Conservation (phyloP, 1,140 invertebrate species). For the Caerostris extrusa region DNA sequence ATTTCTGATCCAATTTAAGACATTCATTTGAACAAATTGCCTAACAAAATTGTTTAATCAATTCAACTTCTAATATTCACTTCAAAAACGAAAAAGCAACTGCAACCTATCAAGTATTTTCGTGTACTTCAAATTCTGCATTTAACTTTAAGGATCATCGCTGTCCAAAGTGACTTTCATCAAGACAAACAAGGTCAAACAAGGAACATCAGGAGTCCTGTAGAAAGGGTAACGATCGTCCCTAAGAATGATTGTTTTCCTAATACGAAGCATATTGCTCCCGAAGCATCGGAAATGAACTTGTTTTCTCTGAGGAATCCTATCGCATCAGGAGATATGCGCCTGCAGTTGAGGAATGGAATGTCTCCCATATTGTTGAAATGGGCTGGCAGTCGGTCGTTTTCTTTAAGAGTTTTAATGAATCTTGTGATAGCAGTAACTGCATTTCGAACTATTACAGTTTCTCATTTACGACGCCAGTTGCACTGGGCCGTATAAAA, state of each 20-base stretch:
- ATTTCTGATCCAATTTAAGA: no score
- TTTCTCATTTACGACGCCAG: background rate
- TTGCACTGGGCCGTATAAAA: background rate
- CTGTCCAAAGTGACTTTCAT: background rate
- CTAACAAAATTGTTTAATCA: no score
- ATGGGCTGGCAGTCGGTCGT: background rate
- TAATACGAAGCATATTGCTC: slow-evolving; percentile 36
- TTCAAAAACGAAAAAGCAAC: no score
- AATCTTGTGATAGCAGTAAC: slow-evolving; percentile 14
- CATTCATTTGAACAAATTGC: no score
- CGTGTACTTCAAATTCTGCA: background rate
- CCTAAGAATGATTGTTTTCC: slow-evolving; percentile 52
- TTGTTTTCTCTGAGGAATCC: background rate
- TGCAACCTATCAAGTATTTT: background rate
- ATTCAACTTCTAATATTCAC: no score
- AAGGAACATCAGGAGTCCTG: slow-evolving; percentile 7
- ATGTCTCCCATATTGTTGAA: background rate
- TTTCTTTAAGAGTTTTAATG: slow-evolving; percentile 12
- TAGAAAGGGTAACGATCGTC: background rate
- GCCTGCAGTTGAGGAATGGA: background rate
- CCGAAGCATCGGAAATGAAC: slow-evolving; percentile 30
- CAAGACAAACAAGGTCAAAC: background rate
- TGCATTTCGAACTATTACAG: slow-evolving; percentile 2
- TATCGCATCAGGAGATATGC: background rate
- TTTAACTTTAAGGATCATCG: background rate